Base-by-base conservation (phyloP, 2,113 vertebrate species). In the Mystacornis crossleyi region DNA sequence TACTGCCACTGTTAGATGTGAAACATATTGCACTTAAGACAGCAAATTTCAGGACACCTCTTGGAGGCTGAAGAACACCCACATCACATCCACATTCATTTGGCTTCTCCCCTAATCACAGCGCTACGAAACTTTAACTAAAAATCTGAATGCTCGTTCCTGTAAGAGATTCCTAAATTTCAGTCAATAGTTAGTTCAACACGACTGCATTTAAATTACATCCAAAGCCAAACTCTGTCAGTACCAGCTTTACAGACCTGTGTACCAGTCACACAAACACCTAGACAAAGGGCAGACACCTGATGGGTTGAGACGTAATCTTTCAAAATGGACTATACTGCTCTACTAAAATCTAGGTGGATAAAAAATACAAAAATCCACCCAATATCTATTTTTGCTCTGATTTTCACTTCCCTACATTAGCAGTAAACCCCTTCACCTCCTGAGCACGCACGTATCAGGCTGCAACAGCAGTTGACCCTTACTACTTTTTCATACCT, bases 401-500 rank as follows among this genome's bases (percentile, higher is more conserved):
- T 31, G 34, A 4, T 14, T 82, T 74, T 45, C 51, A 12, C 26
- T 34, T 86, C 13, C 14, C 12, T 38, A 10, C 17, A 6, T 16
- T 13, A 75, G 8, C 20, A 65, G 31, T 25, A 42, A 78, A 60
- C 9, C 19, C n/a, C 4, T 48, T 70, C 17, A 21, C 16, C 23
- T 83, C 40, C 34, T 58, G 14, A 13, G 18, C 16, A 43, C 0
- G 17, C 9, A 31, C 7, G 0, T 6, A 40, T 8, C 28, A 26
- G 4, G 15, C 28, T 14, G 15, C 17, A 61, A 48, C 0, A 6
- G 19, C 9, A 36, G 31, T 0, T n/a, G 11, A 50, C 18, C 9
- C 40, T 4, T 10, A 36, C 13, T 11, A 15, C 19, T 58, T 65
- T 18, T 47, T 54, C 28, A 26, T 2, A 47, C 7, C 14, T 10